Base-by-base conservation (phyloP, 2,113 vertebrate species). In the Alaudala cheleensis region DNA sequence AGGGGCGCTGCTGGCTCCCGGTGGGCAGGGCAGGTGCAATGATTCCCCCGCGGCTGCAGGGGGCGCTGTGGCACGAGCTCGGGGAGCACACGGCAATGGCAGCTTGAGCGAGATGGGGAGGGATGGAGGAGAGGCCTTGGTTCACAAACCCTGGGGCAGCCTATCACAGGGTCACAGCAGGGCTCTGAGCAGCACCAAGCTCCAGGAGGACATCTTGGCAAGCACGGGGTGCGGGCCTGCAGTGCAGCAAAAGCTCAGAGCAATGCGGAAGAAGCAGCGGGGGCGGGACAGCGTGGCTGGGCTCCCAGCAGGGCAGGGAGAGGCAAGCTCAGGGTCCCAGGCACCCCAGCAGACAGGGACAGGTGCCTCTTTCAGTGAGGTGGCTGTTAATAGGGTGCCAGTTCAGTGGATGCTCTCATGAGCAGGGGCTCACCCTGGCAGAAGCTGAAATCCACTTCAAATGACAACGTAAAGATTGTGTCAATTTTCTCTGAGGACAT, bases 221-320 rank as follows among this genome's bases (percentile, higher is more conserved):
- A 18, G 66, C n/a, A 28, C 24, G 17, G 18, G 14, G 12, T 50
- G 33, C 2, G 2, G 33, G 33, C 17, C 12, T 26, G 6, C 45
- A 14, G 65, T 15, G 45, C 65, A 28, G 33, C 5, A 5, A 34
- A 67, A 49, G 24, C 45, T 67, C 12, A 4, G 33, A 34, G 45
- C 18, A 21, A 25, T 8, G n/a, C 24, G 2, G 1, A 11, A 50
- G n/a, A 34, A 21, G n/a, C 5, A 1, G 12, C 4, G 2, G 33
- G 11, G 9, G 17, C 0, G 0, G 21, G 9, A 12, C 45, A 67
- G 18, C 12, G 33, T 6, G 4, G 3, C 44, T 23, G 1, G 2
- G 65, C 44, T 49, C 44, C 11, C 11, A 34, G 65, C 33, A 34
- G 24, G 23, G 24, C 24, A 34, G 25, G 33, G 44, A 49, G 24